Percentiles rank a stretch among this genome's conserved stretches.
These are phyloP conservation scores for Dicyrtoma fusca DNA, from an alignment of 2,888 invertebrate genomes.

Conservation along the genomic window DNA sequence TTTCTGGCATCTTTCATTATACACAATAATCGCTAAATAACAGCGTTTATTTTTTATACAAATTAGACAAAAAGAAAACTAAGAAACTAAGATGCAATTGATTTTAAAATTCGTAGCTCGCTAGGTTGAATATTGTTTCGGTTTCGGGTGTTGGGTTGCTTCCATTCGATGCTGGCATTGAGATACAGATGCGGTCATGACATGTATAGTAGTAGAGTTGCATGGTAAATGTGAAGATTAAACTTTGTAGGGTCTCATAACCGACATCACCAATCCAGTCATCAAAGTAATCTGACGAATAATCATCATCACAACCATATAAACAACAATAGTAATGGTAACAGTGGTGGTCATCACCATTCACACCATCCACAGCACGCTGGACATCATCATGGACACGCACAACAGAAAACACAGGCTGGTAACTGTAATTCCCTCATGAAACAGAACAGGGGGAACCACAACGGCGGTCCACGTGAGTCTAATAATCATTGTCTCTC, in stretches of 20 bases:
- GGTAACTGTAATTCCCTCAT: constrained; percentile 41
- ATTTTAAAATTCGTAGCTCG: too few relatives aligned
- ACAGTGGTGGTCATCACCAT: constrained; percentile 41
- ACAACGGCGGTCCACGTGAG: constrained; percentile 48
- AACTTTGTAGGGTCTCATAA: constrained; percentile 36
- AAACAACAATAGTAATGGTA: constrained; percentile 30
- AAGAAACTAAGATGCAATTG: too few relatives aligned
- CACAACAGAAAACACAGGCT: constrained; percentile 12
- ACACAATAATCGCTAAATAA: too few relatives aligned
- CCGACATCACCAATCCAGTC: constrained; percentile 37
- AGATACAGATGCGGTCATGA: too few relatives aligned
- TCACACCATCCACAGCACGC: constrained; percentile 34
- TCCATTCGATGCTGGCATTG: too few relatives aligned
- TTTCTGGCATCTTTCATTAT: too few relatives aligned
- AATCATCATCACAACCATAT: constrained; percentile 35
- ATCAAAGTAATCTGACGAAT: constrained; percentile 24
- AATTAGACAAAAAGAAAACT: too few relatives aligned
- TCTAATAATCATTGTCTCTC: constrained; percentile 49
- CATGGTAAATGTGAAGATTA: constrained; percentile 11
- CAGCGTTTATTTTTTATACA: too few relatives aligned
- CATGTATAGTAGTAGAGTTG: too few relatives aligned
- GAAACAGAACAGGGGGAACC: constrained; percentile 51
- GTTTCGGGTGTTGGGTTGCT: too few relatives aligned
- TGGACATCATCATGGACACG: constrained; percentile 46
- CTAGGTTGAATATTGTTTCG: too few relatives aligned